Evolutionary conservation across 2,113 vertebrate genomes (phyloP).

Genomic region (Poeciliopsis occidentalis): DNA sequence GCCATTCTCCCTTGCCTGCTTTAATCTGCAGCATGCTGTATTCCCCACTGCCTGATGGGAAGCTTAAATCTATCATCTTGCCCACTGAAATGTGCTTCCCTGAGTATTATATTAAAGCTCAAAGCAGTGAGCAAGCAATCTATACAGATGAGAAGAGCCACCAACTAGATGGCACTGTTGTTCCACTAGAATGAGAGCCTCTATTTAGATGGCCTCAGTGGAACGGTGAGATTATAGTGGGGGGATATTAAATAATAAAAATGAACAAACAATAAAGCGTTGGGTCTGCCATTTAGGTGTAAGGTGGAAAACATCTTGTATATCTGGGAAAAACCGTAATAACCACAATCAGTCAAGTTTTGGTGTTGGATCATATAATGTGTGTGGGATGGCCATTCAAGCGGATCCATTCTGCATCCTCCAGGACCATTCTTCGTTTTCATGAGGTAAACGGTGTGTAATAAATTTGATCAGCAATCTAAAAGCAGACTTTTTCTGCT

Average conservation of each 20-base stretch:
- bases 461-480: slow-evolving; percentile 44
- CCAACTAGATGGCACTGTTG: slow-evolving; percentile 86
- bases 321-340: slow-evolving; percentile 53
- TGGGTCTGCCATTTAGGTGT: slow-evolving; percentile 48
- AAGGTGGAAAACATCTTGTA: slow-evolving; percentile 38
- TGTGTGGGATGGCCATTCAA: slow-evolving; percentile 31
- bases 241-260: slow-evolving; percentile 54
- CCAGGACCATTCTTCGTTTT: slow-evolving; percentile 39
- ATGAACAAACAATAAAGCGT: slow-evolving; percentile 49
- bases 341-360: slow-evolving; percentile 40
- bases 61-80: slow-evolving; percentile 78
- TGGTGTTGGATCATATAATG: slow-evolving; percentile 29
- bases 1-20: slow-evolving; percentile 66
- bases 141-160: slow-evolving; percentile 3
- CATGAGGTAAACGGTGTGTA: slow-evolving; percentile 33
- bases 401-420: slow-evolving; percentile 31
- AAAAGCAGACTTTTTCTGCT: slow-evolving; percentile 38
- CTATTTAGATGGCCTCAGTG: slow-evolving; percentile 6
- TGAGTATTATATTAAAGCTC: slow-evolving; percentile 71
- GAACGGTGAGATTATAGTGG: slow-evolving; percentile 44
- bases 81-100: slow-evolving; percentile 75
- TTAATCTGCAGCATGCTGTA: slow-evolving; percentile 71
- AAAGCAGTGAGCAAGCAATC: slow-evolving; percentile 47
- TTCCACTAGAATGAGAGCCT: slow-evolving; percentile 35
- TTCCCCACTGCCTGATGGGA: slow-evolving; percentile 76